Evolutionary conservation across 2,113 vertebrate species (phyloP), one percentile per base, ranked within the genome.

Genomic region (Macrotus californicus): DNA sequence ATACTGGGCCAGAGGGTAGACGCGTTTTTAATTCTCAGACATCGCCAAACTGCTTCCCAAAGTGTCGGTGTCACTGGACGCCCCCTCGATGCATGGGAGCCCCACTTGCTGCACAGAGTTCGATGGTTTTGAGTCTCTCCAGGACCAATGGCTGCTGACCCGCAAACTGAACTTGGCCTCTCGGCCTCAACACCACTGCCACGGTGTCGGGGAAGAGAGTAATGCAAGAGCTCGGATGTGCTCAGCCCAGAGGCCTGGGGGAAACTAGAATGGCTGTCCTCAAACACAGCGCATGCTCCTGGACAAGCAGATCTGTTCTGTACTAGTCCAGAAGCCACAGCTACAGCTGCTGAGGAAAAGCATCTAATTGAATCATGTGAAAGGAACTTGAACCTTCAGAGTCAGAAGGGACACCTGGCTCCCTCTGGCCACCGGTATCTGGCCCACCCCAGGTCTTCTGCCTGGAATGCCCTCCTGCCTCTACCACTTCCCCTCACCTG

Each of bases 371-470:
- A 48, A n/a, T 24, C 1, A 0, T 22, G 22, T 34, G 36, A 61
- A 26, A 91, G 56, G 6, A 72, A n/a, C 75, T 7, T 61, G 22
- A 3, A 75, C 50, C 34, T 36, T 69, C 48, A 26, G 41, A 59
- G 50, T 36, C 36, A 52, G 67, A 24, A 82, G 79, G 50, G 18
- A 70, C 64, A 59, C 67, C 24, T 0, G 10, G 70, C 36, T 76
- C 22, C 41, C 73, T 41, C 41, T 3, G 0, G 34, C 52, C 67
- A 11, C 21, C 10, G 24, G 14, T 13, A 46, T 64, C 41, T 26
- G 10, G 56, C 18, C n/a, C 11, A 3, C 8, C 7, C 70, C 0
- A 0, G 10, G 16, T 56, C 39, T 50, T n/a, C 34, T 3, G 6
- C 69, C 48, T 21, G 36, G 43, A 31, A 7, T 18, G 0, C 39